phyloP scores from a whole-genome alignment of 2,113 vertebrate genomes.

The Cyprinodon brontotheroides region DNA sequence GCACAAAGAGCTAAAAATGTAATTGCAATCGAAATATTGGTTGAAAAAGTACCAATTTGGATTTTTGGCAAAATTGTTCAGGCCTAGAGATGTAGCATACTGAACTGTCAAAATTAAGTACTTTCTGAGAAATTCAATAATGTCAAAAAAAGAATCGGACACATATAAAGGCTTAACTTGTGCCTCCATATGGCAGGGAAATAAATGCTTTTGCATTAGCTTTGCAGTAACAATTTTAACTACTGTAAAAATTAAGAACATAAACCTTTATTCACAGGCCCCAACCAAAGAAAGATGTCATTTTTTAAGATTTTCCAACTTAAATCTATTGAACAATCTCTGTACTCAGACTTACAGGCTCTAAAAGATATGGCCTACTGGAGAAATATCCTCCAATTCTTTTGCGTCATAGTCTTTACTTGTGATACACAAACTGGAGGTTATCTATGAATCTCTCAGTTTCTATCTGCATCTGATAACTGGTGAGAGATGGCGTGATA shows the following conservation, averaged over 20 bases:
- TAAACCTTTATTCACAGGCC: background rate
- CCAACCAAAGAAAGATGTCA: no score
- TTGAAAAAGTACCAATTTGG: no score
- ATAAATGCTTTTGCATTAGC: no score
- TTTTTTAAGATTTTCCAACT: background rate
- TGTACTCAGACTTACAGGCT: background rate
- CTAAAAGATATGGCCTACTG: background rate
- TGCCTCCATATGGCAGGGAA: no score
- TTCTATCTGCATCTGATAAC: conserved; percentile 46
- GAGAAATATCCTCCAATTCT: background rate
- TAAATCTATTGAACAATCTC: background rate
- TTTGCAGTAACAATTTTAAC: background rate
- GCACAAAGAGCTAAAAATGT: no score
- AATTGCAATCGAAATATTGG: no score
- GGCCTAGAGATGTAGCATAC: no score
- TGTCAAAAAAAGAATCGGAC: no score
- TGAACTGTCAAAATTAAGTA: no score
- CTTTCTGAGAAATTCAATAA: no score
- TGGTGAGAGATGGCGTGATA: conserved; percentile 48
- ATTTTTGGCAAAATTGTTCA: no score
- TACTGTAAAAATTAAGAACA: background rate
- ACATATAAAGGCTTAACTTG: no score
- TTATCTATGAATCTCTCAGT: conserved; percentile 42
- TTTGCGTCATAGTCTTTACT: background rate
- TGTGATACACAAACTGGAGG: conserved; percentile 19